These are phyloP conservation scores for Lasiurus cinereus DNA, from an alignment of 2,113 vertebrate species.

Conservation along the genomic window DNA sequence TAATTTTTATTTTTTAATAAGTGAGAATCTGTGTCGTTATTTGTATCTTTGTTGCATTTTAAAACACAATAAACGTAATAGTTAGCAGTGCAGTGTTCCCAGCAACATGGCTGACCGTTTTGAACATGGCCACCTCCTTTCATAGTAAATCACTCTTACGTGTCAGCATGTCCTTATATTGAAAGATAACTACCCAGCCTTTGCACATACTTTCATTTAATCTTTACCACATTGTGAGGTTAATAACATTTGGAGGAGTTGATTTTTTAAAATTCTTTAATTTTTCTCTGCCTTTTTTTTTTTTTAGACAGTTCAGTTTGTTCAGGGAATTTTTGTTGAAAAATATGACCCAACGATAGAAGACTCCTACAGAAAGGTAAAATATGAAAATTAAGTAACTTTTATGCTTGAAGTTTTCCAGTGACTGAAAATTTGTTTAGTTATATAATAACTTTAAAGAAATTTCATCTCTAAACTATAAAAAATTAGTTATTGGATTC, in stretches of 20 bases:
- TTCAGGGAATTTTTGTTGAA: constrained; percentile 99
- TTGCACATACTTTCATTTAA: constrained; percentile 52
- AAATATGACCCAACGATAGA: constrained; percentile 99
- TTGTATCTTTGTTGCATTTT: neutral
- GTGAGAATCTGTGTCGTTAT: neutral
- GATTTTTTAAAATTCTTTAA: constrained; percentile 48
- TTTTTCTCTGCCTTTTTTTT: constrained; percentile 64
- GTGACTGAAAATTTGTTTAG: constrained; percentile 33
- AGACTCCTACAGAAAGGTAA: constrained; percentile 99
- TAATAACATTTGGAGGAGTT: constrained; percentile 21
- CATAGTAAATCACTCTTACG: neutral
- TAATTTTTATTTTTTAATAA: constrained; percentile 44
- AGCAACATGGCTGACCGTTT: neutral
- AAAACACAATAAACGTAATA: neutral
- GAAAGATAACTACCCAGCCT: constrained; percentile 38
- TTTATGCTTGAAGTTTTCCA: constrained; percentile 49
- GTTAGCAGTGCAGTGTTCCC: neutral
- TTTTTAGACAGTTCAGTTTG: constrained; percentile 97
- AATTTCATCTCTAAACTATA: constrained; percentile 50
- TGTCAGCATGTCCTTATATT: neutral
- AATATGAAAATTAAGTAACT: constrained; percentile 56
- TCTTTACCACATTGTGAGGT: constrained; percentile 17
- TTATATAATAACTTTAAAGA: constrained; percentile 36
- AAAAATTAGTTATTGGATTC: neutral
- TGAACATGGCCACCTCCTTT: neutral